phyloP scores from a whole-genome alignment of 2,113 vertebrate species.

The Herpailurus yagouaroundi region DNA sequence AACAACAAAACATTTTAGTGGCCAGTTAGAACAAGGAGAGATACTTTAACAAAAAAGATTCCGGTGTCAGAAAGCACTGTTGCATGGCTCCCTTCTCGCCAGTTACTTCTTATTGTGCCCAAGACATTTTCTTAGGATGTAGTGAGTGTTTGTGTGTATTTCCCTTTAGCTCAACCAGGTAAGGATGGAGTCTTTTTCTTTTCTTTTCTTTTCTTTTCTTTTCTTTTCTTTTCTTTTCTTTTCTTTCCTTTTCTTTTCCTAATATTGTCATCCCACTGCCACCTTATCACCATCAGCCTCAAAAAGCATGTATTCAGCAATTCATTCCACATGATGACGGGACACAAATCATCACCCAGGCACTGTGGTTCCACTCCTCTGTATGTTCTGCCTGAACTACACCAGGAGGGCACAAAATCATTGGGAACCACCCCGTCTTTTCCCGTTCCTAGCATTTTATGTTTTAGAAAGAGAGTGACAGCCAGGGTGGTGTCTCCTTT shows the following conservation, averaged over 20 bases:
- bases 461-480: neutral
- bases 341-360: neutral
- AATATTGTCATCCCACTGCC: neutral
- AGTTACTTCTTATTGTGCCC: slow-evolving; percentile 70
- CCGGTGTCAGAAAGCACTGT: slow-evolving; percentile 71
- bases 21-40: slow-evolving; percentile 73
- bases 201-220: slow-evolving; percentile 21
- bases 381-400: neutral
- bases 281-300: neutral
- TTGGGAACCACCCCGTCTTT: neutral
- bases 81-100: slow-evolving; percentile 64
- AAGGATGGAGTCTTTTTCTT: slow-evolving; percentile 7
- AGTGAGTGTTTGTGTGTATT: slow-evolving; percentile 23
- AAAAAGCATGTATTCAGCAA: neutral
- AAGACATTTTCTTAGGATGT: slow-evolving; percentile 56
- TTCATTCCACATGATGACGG: neutral
- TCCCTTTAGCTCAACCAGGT: slow-evolving; percentile 65
- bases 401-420: neutral
- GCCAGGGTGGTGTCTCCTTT: neutral
- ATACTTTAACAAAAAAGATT: slow-evolving; percentile 79
- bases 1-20: slow-evolving; percentile 81
- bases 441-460: neutral
- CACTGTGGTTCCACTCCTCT: neutral
- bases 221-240: neutral
- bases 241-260: neutral